phyloP scores from a whole-genome alignment of 92 coral and sea anemone genomes.

The Palythoa heliodiscus region DNA sequence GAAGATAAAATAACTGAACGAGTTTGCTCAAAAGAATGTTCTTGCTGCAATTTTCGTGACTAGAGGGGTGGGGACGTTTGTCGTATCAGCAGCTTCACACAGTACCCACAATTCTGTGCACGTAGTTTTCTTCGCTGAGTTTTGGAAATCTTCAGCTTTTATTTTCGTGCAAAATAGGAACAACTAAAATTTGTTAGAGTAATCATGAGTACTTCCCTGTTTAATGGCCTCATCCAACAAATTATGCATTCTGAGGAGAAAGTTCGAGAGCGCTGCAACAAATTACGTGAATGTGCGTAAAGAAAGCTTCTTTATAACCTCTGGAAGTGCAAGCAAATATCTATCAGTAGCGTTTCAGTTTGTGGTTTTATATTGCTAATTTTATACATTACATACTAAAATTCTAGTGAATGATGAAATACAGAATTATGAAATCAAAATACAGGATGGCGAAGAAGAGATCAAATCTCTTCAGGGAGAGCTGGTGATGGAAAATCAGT shows the following conservation, averaged over 20 bases:
- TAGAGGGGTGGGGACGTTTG: too few relatives aligned
- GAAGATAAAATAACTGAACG: too few relatives aligned
- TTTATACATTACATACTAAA: neutral
- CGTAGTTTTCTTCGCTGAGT: too few relatives aligned
- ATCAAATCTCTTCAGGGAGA: constrained; percentile 81
- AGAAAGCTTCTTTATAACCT: constrained; percentile 1
- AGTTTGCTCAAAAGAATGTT: too few relatives aligned
- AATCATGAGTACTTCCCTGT: constrained; percentile 62
- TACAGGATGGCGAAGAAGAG: constrained; percentile 76
- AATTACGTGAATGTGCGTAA: constrained; percentile 76
- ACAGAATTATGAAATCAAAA: constrained; percentile 60
- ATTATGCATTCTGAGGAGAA: constrained; percentile 94
- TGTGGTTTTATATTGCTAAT: neutral
- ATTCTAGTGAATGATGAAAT: constrained; percentile 80
- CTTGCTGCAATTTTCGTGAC: too few relatives aligned
- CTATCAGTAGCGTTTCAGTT: neutral
- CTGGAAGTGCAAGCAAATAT: neutral
- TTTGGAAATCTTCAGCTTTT: too few relatives aligned
- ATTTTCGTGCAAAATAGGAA: too few relatives aligned
- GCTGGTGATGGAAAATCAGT: constrained; percentile 78
- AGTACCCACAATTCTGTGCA: too few relatives aligned
- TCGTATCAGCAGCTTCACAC: too few relatives aligned
- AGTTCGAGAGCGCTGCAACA: constrained; percentile 80
- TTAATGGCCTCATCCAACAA: constrained; percentile 87
- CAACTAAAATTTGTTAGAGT: too few relatives aligned